These are phyloP conservation scores for Unio delphinus DNA, from an alignment of 2,888 invertebrate species.

Conservation along the genomic window DNA sequence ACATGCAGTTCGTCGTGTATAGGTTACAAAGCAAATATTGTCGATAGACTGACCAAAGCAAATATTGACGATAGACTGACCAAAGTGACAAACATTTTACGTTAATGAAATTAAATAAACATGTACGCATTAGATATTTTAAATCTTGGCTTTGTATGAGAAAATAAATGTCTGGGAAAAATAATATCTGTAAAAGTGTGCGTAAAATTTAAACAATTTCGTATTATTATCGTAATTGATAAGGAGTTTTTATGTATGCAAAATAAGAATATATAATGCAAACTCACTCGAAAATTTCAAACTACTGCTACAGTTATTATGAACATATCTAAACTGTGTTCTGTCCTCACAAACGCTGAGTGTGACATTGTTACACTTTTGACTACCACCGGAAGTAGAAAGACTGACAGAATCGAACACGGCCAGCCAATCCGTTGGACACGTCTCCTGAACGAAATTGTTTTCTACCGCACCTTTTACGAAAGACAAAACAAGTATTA, in stretches of 20 bases:
- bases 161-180: no score
- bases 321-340: constrained; percentile 25
- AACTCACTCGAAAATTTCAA: constrained; percentile 17
- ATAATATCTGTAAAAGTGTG: no score
- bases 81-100: no score
- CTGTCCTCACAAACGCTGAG: constrained; percentile 33
- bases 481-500: not conserved
- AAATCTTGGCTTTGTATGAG: no score
- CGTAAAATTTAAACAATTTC: no score
- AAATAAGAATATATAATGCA: not conserved
- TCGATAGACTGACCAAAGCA: no score
- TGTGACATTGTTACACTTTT: constrained; percentile 23
- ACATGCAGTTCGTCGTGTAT: no score
- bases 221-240: not conserved
- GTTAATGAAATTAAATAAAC: no score
- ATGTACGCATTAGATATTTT: no score
- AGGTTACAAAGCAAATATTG: no score
- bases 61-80: no score
- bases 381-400: constrained; percentile 18
- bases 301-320: constrained; percentile 12
- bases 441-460: constrained; percentile 34
- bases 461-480: constrained; percentile 25
- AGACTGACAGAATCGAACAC: constrained; percentile 30
- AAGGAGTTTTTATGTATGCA: not conserved
- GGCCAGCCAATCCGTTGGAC: constrained; percentile 32